Evolutionary conservation across 2,797 vertebrate species (phyloP), one percentile per base, ranked within the genome.

Genomic region (Silurus lanzhouensis): DNA sequence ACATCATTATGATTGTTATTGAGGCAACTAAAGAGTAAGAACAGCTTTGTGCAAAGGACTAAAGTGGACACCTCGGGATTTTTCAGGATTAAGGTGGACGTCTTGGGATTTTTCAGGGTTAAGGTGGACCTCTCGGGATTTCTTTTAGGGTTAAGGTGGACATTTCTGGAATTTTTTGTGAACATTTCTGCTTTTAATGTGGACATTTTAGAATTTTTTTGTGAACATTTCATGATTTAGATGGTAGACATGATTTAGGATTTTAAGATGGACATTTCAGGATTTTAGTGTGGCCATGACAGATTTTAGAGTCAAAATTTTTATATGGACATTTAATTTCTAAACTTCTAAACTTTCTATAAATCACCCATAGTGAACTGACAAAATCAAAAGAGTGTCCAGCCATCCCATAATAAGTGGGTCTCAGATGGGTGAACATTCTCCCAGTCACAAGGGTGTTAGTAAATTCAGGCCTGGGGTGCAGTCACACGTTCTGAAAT

Each of bases 371-470:
- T 5, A 19, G 75, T 58, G 55, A 25, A 27, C 25, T 60, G 60
- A 61, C 31, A 3, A 31, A 44, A n/a, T 38, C 60, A 55, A 78
- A 78, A 63, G 78, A 19, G 66, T 52, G 31, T 71, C 60, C 77
- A n/a, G 44, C 44, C 55, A 63, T 80, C 57, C 76, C 66, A 63
- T 72, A 84, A 84, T 80, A 75, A n/a, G 12, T 14, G 27, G 27
- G 58, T 63, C 76, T 63, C 22, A 55, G 66, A 38, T n/a, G n/a
- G 46, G 60, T 3, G 46, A 57, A 91, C 89, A 88, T 83, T 31
- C 31, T 31, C 2, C 31, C 31, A 31, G 57, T 6, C 38, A 63
- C 66, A 27, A 76, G 75, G 76, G 60, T 88, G 89, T 31, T 68
- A 87, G 85, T 91, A 86, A 87, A 31, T 31, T 31, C 31, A 31